Conservation (phyloP, 2,888 invertebrate genomes). For the Calliphora vomitoria region DNA sequence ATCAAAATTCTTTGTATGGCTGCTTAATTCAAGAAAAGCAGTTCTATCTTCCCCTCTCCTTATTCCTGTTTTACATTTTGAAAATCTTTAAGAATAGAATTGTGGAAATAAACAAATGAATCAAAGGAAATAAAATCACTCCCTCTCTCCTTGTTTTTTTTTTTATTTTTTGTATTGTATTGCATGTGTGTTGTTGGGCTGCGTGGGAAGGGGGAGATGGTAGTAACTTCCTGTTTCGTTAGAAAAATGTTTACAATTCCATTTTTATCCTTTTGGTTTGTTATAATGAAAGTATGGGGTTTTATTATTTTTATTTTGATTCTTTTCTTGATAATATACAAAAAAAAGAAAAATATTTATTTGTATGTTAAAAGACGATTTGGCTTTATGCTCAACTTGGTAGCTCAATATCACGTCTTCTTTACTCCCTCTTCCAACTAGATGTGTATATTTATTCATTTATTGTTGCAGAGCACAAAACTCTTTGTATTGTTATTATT, state of each 20-base stretch:
- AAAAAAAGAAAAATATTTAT: constrained; percentile 27
- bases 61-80: neutral
- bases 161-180: neutral
- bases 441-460: constrained; percentile 25
- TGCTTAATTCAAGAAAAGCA: constrained; percentile 36
- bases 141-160: neutral
- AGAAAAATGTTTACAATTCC: constrained; percentile 56
- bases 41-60: constrained; percentile 1
- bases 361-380: constrained; percentile 68
- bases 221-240: constrained; percentile 37
- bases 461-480: neutral
- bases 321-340: constrained; percentile 13
- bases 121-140: constrained; percentile 65
- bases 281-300: constrained; percentile 31
- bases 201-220: neutral
- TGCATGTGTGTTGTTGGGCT: constrained; percentile 47
- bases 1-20: constrained; percentile 41
- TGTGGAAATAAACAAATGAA: constrained; percentile 61
- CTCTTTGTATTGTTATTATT: constrained; percentile 59
- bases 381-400: constrained; percentile 75
- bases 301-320: constrained; percentile 47
- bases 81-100: neutral
- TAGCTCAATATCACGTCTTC: constrained; percentile 71
- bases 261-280: constrained; percentile 58
- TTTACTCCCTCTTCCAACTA: neutral